phyloP scores from a whole-genome alignment of 2,113 vertebrate species.

The Brachypteracias leptosomus region DNA sequence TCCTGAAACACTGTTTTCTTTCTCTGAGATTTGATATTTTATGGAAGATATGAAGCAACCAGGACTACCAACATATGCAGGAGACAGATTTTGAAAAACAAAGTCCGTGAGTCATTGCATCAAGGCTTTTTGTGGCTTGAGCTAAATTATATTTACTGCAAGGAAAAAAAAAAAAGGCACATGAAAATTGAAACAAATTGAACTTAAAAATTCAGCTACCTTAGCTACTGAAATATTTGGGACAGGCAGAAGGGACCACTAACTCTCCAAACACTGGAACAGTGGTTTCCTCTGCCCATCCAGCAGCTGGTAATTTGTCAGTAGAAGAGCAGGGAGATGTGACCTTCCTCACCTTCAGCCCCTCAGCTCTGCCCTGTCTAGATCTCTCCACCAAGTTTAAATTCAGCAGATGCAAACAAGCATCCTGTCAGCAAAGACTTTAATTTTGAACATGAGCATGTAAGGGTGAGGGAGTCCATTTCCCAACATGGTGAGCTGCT shows the following conservation, averaged over 20 bases:
- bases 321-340: neutral
- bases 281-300: neutral
- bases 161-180: neutral
- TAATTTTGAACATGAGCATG: fast-evolving
- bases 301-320: neutral
- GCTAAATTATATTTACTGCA: neutral
- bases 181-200: neutral
- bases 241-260: neutral
- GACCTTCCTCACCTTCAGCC: neutral
- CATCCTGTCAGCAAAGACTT: neutral
- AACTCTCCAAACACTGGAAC: neutral
- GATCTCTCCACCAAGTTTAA: neutral
- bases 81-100: neutral
- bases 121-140: neutral
- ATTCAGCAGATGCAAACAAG: neutral
- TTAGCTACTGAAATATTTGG: neutral
- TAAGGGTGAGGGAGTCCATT: neutral
- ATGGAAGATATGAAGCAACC: neutral
- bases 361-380: neutral
- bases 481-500: neutral
- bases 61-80: neutral
- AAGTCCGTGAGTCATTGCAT: neutral
- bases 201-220: neutral
- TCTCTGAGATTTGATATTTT: neutral
- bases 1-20: neutral